phyloP scores from a whole-genome alignment of 2,888 invertebrate species.

The Mesorhabditis sp. region DNA sequence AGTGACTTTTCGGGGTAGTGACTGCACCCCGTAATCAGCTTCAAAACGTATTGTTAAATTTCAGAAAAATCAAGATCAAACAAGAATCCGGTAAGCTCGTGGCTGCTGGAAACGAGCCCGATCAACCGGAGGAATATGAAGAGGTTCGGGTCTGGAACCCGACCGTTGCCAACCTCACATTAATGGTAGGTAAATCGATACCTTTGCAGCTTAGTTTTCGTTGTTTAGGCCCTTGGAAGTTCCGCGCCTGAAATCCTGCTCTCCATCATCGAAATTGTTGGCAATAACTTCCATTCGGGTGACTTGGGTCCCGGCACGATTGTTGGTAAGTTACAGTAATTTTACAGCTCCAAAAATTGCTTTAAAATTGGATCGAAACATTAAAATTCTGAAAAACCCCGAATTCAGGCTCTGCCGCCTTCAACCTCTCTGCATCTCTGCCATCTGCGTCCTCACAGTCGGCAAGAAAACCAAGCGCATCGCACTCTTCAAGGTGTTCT shows the following conservation, averaged over 20 bases:
- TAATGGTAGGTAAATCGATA: constrained; percentile 58
- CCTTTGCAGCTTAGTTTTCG: neutral
- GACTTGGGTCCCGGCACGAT: constrained; percentile 66
- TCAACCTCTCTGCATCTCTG: constrained; percentile 65
- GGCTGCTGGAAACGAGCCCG: constrained; percentile 7
- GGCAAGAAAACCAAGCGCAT: constrained; percentile 26
- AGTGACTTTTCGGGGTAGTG: no score
- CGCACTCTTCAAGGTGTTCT: constrained; percentile 59
- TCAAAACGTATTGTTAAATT: neutral
- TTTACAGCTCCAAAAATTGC: neutral
- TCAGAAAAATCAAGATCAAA: constrained; percentile 59
- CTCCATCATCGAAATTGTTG: constrained; percentile 64
- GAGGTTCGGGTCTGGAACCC: constrained; percentile 67
- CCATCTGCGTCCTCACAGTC: constrained; percentile 63
- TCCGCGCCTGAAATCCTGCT: constrained; percentile 66
- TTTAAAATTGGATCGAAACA: constrained; percentile 16
- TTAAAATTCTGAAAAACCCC: no score
- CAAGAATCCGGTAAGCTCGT: constrained; percentile 48
- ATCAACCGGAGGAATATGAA: constrained; percentile 63
- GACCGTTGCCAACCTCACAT: constrained; percentile 66
- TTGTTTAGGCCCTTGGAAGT: constrained; percentile 62
- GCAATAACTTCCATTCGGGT: constrained; percentile 65
- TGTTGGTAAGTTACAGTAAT: constrained; percentile 62
- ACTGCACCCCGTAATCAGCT: no score
- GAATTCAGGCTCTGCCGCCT: constrained; percentile 63